Evolutionary conservation across 2,797 vertebrate genomes (phyloP).

Genomic region (Pangasius macronema): DNA sequence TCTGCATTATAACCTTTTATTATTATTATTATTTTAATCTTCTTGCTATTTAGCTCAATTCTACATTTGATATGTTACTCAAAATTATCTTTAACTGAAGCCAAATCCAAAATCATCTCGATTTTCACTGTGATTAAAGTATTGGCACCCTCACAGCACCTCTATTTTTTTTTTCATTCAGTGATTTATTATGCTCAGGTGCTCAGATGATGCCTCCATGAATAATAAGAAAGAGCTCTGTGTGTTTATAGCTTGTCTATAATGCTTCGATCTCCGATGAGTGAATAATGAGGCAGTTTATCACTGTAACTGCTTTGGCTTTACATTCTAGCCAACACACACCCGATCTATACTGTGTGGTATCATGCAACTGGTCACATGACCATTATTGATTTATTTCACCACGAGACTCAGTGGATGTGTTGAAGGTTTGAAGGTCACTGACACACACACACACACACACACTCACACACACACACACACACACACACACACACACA

Average conservation of each 20-base stretch:
- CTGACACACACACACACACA: not conserved
- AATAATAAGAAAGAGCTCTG: not conserved
- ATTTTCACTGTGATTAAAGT: not conserved
- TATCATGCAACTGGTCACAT: not conserved
- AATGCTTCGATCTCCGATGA: not conserved
- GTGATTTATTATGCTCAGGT: not conserved
- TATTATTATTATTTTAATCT: too few relatives aligned
- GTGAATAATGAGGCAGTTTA: not conserved
- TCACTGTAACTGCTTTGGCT: not conserved
- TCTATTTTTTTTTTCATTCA: not conserved
- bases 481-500: too few relatives aligned
- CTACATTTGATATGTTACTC: not conserved
- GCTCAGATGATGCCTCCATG: not conserved
- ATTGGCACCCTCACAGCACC: not conserved
- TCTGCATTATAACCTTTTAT: not conserved
- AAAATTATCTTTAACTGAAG: not conserved
- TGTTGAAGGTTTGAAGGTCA: not conserved
- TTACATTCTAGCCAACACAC: not conserved
- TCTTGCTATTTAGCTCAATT: not conserved
- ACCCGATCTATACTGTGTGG: not conserved
- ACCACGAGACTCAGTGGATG: not conserved
- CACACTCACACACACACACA: not conserved
- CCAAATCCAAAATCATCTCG: not conserved
- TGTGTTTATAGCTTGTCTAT: not conserved
- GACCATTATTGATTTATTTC: not conserved